Evolutionary conservation across 2,113 vertebrate genomes (phyloP), one percentile per base, ranked within the genome.

Genomic region (Hyaena hyaena): DNA sequence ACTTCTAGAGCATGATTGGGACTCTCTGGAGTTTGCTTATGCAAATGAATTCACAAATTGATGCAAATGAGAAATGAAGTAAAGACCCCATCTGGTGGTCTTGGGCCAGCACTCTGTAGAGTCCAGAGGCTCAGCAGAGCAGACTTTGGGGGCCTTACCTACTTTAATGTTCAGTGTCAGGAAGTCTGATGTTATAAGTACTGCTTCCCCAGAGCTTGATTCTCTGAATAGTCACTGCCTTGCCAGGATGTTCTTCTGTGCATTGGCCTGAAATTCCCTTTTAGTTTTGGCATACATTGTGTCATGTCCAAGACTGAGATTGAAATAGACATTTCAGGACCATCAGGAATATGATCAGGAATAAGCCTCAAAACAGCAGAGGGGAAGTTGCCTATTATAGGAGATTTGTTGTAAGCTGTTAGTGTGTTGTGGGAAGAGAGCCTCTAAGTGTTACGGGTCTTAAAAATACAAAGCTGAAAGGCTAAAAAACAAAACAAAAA

Each of bases 11-110:
- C 11, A 63, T 14, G 39, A 63, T 71, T 61, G 10, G 65, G 76
- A 61, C 43, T 90, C 48, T 77, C 80, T 33, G 50, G 71, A 87
- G 76, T 96, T 97, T 88, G 35, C 63, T 88, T 94, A 88, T 97
- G 88, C 85, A 94, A 63, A 97, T 95, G 58, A 90, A 88, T 77
- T 69, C 43, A 48, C 12, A 23, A 58, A 31, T 6, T 14, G 14
- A 95, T 94, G 88, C 84, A 96, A 73, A 90, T 76, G 45, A 92
- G 58, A 84, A 77, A 76, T 9, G 53, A 24, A 83, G n/a, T 55
- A 76, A 81, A 65, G 58, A 23, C 10, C 68, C 65, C 33, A 26
- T 73, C 26, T 19, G 23, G 45, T 73, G 45, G 45, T 39, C 50
- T 50, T 71, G 39, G 90, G 35, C 48, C 39, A 48, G 21, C 4